Evolutionary conservation across 2,797 vertebrate genomes (phyloP).

Genomic region (Falco berigora): DNA sequence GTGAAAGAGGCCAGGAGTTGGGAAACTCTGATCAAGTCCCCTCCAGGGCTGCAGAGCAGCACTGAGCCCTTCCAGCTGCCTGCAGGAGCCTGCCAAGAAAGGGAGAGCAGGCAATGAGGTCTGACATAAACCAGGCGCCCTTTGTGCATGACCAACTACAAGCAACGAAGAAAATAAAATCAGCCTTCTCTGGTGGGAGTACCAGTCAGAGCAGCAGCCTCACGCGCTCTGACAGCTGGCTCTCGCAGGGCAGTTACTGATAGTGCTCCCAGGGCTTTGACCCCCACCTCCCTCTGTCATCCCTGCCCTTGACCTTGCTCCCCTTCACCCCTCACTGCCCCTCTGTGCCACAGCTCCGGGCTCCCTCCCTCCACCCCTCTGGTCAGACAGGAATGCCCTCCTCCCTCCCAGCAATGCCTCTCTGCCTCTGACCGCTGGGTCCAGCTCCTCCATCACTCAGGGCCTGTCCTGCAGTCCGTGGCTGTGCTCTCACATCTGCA

Average conservation of each 20-base stretch:
- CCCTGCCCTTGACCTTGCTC: not conserved
- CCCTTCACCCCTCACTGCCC: not conserved
- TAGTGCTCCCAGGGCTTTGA: not conserved
- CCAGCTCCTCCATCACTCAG: not conserved
- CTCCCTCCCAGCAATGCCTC: not conserved
- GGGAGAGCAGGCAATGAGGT: not conserved
- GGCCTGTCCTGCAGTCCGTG: not conserved
- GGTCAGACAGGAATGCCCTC: not conserved
- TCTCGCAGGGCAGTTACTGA: not conserved
- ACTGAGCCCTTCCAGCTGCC: not conserved
- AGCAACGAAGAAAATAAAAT: not conserved
- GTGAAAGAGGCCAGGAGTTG: rapidly evolving
- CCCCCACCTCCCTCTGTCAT: too few species aligned
- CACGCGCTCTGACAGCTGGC: too few species aligned
- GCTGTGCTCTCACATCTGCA: rapidly evolving
- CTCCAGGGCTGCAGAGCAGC: not conserved
- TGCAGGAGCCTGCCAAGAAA: not conserved
- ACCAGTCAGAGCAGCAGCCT: not conserved
- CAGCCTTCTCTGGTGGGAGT: not conserved
- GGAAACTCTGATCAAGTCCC: rapidly evolving
- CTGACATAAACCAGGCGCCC: not conserved
- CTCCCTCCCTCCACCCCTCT: not conserved
- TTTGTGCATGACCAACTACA: not conserved
- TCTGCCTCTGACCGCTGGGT: not conserved
- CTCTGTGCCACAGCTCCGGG: not conserved